Evolutionary conservation across 2,113 vertebrate genomes (phyloP).

Genomic region (Aegotheles bennettii): DNA sequence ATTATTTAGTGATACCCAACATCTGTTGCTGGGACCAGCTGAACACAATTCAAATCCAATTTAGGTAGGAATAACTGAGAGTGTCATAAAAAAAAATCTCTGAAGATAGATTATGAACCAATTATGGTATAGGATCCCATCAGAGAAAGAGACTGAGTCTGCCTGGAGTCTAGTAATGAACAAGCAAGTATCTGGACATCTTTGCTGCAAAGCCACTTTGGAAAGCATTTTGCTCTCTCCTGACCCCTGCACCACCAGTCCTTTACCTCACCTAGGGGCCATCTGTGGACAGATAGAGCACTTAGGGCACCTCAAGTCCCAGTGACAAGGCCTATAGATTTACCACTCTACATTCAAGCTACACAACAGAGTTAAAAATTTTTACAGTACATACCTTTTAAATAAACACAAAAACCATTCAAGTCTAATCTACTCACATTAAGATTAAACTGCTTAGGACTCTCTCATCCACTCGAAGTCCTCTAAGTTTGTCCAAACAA

Average conservation of each 20-base stretch:
- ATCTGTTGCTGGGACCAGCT: background rate
- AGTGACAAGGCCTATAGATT: background rate
- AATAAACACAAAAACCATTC: background rate
- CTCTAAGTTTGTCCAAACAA: background rate
- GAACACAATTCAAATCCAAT: background rate
- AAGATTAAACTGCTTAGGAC: background rate
- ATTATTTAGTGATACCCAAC: background rate
- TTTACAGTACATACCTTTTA: background rate
- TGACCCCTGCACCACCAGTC: background rate
- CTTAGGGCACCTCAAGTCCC: background rate
- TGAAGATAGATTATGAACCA: background rate
- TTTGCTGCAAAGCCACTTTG: background rate
- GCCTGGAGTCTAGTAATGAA: background rate
- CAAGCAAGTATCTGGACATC: background rate
- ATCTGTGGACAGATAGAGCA: background rate
- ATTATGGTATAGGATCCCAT: background rate
- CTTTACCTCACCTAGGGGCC: background rate
- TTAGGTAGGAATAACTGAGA: background rate
- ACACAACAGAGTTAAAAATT: background rate
- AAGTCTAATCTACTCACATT: background rate
- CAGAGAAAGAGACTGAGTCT: background rate
- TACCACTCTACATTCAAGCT: background rate
- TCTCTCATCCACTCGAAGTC: background rate
- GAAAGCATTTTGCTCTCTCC: background rate
- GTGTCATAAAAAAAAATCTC: background rate